Evolutionary conservation across 2,113 vertebrate species (phyloP).

Genomic region (Sarotherodon lohbergeri): DNA sequence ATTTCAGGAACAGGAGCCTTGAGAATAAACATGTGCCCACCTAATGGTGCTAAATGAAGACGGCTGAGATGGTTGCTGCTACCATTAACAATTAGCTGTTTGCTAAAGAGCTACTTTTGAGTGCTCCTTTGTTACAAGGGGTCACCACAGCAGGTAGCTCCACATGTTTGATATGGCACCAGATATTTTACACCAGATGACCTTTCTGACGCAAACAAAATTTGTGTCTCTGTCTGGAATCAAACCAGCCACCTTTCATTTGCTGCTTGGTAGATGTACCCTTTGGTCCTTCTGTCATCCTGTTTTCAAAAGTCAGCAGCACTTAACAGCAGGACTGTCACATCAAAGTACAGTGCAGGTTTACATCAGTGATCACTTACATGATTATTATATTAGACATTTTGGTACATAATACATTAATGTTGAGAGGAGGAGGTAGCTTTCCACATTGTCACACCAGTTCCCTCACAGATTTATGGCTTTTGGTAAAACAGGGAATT

Average conservation of each 20-base stretch:
- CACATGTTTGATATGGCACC: neutral
- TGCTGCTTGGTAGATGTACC: neutral
- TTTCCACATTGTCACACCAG: neutral
- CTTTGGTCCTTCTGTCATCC: neutral
- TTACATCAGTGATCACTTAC: neutral
- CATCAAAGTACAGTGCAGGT: neutral
- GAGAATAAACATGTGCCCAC: neutral
- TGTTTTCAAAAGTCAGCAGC: neutral
- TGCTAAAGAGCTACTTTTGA: neutral
- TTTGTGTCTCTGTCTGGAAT: neutral
- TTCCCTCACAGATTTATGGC: constrained; percentile 31
- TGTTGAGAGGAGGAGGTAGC: neutral
- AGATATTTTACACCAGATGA: neutral
- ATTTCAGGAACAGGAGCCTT: neutral
- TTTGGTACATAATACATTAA: neutral
- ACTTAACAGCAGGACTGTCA: neutral
- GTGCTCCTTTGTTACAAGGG: neutral
- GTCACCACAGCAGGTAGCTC: neutral
- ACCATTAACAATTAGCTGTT: neutral
- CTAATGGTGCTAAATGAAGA: neutral
- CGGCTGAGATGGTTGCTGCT: neutral
- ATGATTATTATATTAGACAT: neutral
- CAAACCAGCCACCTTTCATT: neutral
- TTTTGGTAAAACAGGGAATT: constrained; percentile 21
- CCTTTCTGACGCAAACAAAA: neutral